Evolutionary conservation across 2,797 vertebrate genomes (phyloP), one percentile per base, ranked within the genome.

Genomic region (Orestias chungarensis): DNA sequence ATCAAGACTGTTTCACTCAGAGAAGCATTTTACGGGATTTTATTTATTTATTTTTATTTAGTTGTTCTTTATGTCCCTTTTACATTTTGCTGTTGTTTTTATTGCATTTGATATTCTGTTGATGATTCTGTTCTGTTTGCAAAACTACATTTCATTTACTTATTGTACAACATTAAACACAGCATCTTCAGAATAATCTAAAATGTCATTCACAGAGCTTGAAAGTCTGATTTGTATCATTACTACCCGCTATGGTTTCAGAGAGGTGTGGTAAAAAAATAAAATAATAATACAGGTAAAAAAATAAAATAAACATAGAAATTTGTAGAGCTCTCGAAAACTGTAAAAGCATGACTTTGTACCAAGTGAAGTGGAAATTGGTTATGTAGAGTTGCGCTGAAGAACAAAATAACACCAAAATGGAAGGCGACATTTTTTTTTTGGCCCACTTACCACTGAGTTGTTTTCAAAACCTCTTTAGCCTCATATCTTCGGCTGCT

Each of bases 401-500:
- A 77, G 49, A 77, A 70, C 44, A 70, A 70, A 82, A 77, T 80
- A 5, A 74, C 29, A 43, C 50, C 71, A 79, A 88, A 79, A 90
- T 83, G 75, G 64, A 2, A 25, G 8, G 38, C 44, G 61, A 64
- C 50, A 70, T 25, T 55, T 69, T 71, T 78, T 35, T 42, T 40
- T 57, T 74, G 66, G 52, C 71, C 59, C 66, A 87, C 93, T 93
- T 86, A 95, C 94, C 92, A 35, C 80, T 91, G 81, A 78, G 86
- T 81, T 90, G 88, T 91, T 92, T 93, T 94, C 90, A 95, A 92
- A 93, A 87, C 70, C 84, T 87, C 87, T 92, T 94, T 90, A 92
- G 87, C 90, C 91, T 93, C 95, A 95, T 95, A 88, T 93, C 94
- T 94, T 91, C 84, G 79, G 86, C 85, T 87, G 82, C 79, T 91